These are phyloP conservation scores for Diloba caeruleocephala DNA, from an alignment of 2,888 invertebrate species.

Conservation along the genomic window DNA sequence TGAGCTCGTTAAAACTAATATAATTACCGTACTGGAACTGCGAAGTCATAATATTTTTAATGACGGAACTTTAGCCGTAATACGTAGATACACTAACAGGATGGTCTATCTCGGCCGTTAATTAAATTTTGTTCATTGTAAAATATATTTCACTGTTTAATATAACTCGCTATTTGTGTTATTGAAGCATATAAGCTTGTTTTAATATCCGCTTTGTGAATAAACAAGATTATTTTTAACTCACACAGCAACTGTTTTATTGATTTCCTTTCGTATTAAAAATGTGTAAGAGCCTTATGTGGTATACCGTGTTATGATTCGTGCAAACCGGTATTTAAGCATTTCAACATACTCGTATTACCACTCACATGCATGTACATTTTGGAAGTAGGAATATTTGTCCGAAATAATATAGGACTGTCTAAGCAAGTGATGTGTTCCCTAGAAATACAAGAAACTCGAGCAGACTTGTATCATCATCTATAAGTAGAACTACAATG, in stretches of 20 bases:
- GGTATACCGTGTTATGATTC: too few relatives aligned
- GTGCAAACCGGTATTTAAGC: too few relatives aligned
- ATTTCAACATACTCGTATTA: too few relatives aligned
- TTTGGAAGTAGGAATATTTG: too few relatives aligned
- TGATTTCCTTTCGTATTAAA: slow-evolving; percentile 5
- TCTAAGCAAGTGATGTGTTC: too few relatives aligned
- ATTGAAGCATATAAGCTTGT: not conserved
- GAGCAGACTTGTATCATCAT: too few relatives aligned
- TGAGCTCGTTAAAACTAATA: slow-evolving; percentile 76
- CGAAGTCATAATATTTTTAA: slow-evolving; percentile 72
- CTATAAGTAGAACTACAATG: too few relatives aligned
- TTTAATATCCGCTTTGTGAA: slow-evolving; percentile 30
- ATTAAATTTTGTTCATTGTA: slow-evolving; percentile 51
- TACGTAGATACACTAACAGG: slow-evolving; percentile 36
- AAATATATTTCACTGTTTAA: slow-evolving; percentile 21
- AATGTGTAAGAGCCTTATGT: too few relatives aligned
- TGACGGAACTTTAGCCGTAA: slow-evolving; percentile 71
- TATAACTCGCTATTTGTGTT: slow-evolving; percentile 1
- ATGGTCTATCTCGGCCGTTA: slow-evolving; percentile 37
- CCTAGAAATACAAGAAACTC: too few relatives aligned
- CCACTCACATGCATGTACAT: too few relatives aligned
- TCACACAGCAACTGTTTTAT: too few relatives aligned
- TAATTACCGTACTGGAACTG: slow-evolving; percentile 66
- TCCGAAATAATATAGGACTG: too few relatives aligned
- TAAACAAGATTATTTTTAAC: slow-evolving; percentile 31